Conservation (phyloP, 2,113 vertebrate genomes). For the Raja brachyura region DNA sequence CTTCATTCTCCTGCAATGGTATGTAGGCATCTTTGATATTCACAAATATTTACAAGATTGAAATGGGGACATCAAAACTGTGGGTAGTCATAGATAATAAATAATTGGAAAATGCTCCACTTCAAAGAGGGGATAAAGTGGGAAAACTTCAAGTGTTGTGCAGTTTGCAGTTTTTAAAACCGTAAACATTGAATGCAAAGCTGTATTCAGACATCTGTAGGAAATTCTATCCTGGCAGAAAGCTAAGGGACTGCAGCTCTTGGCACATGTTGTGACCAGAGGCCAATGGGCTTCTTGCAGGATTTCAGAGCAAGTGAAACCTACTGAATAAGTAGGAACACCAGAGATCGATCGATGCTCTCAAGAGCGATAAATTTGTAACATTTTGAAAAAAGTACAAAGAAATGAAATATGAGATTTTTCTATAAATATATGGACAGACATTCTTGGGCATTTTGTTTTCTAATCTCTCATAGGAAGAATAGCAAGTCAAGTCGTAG, state of each 20-base stretch:
- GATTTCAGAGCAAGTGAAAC: conserved; percentile 13
- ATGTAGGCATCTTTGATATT: conserved; percentile 37
- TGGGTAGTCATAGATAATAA: conserved; percentile 32
- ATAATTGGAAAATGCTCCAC: conserved; percentile 36
- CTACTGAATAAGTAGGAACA: conserved; percentile 15
- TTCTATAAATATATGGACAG: conserved; percentile 4
- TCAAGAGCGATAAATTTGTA: neutral
- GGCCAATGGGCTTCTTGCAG: neutral
- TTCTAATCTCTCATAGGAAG: conserved; percentile 16
- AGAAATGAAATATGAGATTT: conserved; percentile 26
- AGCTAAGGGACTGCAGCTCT: neutral
- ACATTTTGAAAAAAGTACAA: conserved; percentile 3
- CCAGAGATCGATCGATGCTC: neutral
- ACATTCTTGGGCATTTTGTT: conserved; percentile 12
- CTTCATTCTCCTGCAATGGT: conserved; percentile 37
- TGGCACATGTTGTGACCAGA: too few species aligned
- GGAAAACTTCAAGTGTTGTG: conserved; percentile 36
- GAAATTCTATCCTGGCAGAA: neutral
- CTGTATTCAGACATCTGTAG: conserved; percentile 4
- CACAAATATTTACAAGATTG: conserved; percentile 37
- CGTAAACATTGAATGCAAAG: conserved; percentile 22
- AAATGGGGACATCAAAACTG: conserved; percentile 34
- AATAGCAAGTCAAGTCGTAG: neutral
- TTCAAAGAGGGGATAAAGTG: conserved; percentile 32
- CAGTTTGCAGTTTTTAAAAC: conserved; percentile 34